phyloP scores from a whole-genome alignment of 2,888 invertebrate species.

The Litoditis marina region DNA sequence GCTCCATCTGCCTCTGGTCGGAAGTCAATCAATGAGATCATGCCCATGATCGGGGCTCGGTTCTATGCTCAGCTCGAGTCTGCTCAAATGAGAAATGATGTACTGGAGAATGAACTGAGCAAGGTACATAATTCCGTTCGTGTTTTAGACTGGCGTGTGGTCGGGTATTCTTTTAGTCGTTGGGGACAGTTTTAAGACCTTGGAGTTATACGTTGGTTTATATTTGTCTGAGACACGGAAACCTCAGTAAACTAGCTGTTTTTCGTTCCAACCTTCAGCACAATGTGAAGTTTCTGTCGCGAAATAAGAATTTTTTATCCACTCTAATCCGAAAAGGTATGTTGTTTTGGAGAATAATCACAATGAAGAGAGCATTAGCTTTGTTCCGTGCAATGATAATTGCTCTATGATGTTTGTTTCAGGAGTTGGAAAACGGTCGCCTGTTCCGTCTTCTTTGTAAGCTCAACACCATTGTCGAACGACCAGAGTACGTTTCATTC shows the following conservation, averaged over 20 bases:
- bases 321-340: too few species aligned
- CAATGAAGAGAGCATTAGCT: too few species aligned
- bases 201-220: too few species aligned
- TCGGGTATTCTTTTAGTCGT: background rate
- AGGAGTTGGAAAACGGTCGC: slow-evolving; percentile 89
- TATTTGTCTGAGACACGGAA: too few species aligned
- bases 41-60: slow-evolving; percentile 96
- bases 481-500: slow-evolving; percentile 76
- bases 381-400: background rate
- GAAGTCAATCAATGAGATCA: slow-evolving; percentile 86
- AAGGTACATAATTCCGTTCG: slow-evolving; percentile 66
- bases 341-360: too few species aligned
- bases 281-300: too few species aligned
- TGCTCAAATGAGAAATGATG: slow-evolving; percentile 72
- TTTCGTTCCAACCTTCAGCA: too few species aligned
- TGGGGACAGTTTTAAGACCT: background rate
- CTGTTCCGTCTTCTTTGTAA: slow-evolving; percentile 85
- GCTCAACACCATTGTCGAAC: slow-evolving; percentile 87
- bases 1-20: slow-evolving; percentile 65
- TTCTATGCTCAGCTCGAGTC: slow-evolving; percentile 78
- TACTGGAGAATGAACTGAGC: slow-evolving; percentile 82
- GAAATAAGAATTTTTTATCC: too few species aligned
- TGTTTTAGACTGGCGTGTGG: background rate
- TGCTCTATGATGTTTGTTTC: slow-evolving; percentile 11
- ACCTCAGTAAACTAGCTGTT: too few species aligned